phyloP scores from a whole-genome alignment of 2,888 invertebrate species.

The Mesorhabditis spiculigera region DNA sequence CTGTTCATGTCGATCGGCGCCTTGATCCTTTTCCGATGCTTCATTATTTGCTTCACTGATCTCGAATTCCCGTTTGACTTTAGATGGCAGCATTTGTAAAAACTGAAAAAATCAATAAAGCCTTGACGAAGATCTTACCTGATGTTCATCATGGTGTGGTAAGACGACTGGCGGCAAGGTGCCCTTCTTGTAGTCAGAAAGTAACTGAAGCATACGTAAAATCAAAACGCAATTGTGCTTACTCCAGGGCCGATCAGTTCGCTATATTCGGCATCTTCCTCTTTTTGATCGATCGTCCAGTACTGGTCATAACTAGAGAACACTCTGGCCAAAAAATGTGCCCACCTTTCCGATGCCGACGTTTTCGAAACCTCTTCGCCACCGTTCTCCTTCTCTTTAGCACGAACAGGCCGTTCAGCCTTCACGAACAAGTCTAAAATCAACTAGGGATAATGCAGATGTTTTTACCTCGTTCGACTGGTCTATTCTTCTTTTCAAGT shows the following conservation, averaged over 20 bases:
- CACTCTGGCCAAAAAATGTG: neutral
- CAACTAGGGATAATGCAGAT: too few species aligned
- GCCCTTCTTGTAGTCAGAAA: neutral
- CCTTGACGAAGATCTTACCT: neutral
- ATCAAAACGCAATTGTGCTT: neutral
- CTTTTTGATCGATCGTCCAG: slow-evolving; percentile 4
- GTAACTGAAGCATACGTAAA: neutral
- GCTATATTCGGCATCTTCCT: neutral
- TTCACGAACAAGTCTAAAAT: too few species aligned
- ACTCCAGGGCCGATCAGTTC: neutral
- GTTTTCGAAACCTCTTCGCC: too few species aligned
- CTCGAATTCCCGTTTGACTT: neutral
- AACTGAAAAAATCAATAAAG: neutral
- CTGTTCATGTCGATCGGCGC: neutral
- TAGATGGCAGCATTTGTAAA: neutral
- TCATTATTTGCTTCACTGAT: neutral
- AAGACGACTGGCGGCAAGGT: neutral
- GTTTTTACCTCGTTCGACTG: neutral
- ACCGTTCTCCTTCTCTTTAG: too few species aligned
- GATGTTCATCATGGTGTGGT: neutral
- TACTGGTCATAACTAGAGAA: slow-evolving; percentile 1
- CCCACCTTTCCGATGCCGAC: too few species aligned
- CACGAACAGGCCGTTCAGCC: too few species aligned
- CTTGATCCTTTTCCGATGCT: neutral
- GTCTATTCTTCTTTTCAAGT: neutral